Evolutionary conservation across 2,113 vertebrate genomes (phyloP), one percentile per base, ranked within the genome.

Genomic region (Enhydra lutris): DNA sequence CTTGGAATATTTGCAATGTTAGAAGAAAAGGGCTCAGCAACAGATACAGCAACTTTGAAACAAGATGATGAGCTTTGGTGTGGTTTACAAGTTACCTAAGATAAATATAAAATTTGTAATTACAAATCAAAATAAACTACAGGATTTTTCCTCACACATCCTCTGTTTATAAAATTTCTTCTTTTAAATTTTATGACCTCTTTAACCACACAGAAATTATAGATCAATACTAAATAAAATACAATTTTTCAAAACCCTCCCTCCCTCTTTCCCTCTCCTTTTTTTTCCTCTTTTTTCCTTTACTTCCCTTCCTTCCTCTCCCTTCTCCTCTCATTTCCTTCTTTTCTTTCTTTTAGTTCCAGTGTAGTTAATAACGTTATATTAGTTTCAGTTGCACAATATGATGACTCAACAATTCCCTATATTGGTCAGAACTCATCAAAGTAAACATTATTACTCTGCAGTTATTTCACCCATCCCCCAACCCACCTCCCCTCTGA

Each of bases 21-120:
- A 55, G 98, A 98, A 55, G 98, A 98, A 96, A 98, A 98, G 4
- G 98, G 98, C 93, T 99, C 98, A 39, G 94, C 98, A 91, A 98
- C 94, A 90, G 97, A 96, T 67, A 98, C 23, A 2, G 96, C 97
- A 36, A 97, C 97, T 97, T 97, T 98, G 89, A 98, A 98, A 81
- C 96, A 98, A 91, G 97, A 92, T 0, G 63, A 91, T 79, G 97
- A 96, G 86, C 94, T 97, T 81, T 98, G 97, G 73, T 29, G 82
- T 31, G 89, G 96, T 67, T 98, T 98, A 94, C 97, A 98, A 50
- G 96, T 98, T 55, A 98, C 98, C 98, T 98, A 78, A 52, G 90
- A 97, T 83, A 81, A 92, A 96, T 87, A 74, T 50, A 80, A 94
- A 88, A 89, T 65, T 52, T 47, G 4, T 36, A 34, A 92, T 94